Base-by-base conservation (phyloP, 2,113 vertebrate genomes). In the Australoheros scitulus region DNA sequence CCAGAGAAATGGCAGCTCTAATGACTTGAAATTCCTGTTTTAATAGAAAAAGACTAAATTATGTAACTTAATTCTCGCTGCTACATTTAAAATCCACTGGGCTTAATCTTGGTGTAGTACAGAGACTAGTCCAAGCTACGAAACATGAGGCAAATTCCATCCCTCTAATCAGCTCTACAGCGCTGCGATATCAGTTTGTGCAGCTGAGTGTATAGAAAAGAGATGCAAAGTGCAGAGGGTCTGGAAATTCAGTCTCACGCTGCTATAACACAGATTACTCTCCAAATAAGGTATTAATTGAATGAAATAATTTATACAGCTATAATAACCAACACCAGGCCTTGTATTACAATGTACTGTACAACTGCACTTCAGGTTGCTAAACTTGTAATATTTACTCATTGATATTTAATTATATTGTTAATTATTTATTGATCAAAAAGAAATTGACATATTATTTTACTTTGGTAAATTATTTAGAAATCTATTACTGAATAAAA, bases 21-120 rank as follows among this genome's bases (percentile, higher is more conserved):
- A 89, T 76, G 38, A 76, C 74, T 64, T 6, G 18, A 50, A 60
- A 85, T 58, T 82, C 47, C 3, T 55, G 43, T 80, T 77, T 74
- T 77, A 82, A 84, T 70, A 24, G 76, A 13, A 43, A 82, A 80
- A 85, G 43, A 68, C 41, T 82, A 75, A 77, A 82, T 82, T 56
- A 72, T 84, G 70, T 84, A 74, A 88, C 76, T 88, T 65, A 79
- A 87, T 91, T 83, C 3, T 80, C 77, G 76, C 26, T 88, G 81
- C 80, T 22, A 81, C 65, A 72, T 83, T 83, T 79, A 77, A 65
- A 64, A 18, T 79, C 55, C 22, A n/a, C 72, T 60, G 72, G 61
- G n/a, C 79, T 76, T 82, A 57, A 87, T 85, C 85, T 76, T 9
- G 34, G 47, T 36, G 59, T 74, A 52, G 76, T 18, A 29, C 63